A percentile compares a stretch with the other conserved stretches of the same genome.
These are phyloP conservation scores for Ichneumoninae sp. DNA, from an alignment of 2,888 invertebrate genomes.

Conservation along the genomic window DNA sequence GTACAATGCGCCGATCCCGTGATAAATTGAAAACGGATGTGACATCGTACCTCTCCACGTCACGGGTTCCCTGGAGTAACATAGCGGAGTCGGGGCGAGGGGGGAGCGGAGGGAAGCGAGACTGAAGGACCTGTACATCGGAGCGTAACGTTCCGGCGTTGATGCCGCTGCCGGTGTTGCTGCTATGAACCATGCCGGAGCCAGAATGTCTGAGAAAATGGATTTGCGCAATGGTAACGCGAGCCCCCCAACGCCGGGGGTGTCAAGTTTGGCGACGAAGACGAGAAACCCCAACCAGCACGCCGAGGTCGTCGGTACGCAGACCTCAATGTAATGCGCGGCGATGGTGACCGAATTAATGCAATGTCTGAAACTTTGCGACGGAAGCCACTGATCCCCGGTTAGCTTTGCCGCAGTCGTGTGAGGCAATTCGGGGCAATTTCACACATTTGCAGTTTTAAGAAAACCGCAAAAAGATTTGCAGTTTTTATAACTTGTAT, in stretches of 20 bases:
- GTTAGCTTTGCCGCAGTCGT: not conserved
- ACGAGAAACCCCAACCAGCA: constrained; percentile 1
- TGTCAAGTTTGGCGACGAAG: constrained; percentile 19
- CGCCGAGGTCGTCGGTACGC: not conserved
- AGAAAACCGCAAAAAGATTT: too few species aligned
- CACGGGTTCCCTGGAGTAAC: constrained; percentile 12
- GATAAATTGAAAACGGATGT: constrained; percentile 54
- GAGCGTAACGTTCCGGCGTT: constrained; percentile 12
- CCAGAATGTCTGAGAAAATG: constrained; percentile 18
- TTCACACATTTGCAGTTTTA: too few species aligned
- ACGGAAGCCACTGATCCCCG: not conserved
- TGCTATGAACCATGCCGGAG: not conserved
- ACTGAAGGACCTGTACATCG: constrained; percentile 37
- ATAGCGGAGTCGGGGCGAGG: not conserved
- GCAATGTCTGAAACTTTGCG: not conserved
- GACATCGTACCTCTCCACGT: constrained; percentile 22
- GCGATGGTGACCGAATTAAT: not conserved
- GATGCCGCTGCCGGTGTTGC: constrained; percentile 8
- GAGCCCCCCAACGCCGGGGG: not conserved
- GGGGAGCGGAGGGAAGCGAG: constrained; percentile 20
- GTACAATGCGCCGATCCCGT: constrained; percentile 32
- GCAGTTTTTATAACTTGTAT: too few species aligned
- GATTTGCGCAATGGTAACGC: constrained; percentile 14
- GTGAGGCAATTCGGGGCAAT: too few species aligned
- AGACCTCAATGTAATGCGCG: not conserved